These are phyloP conservation scores for Leontopithecus rosalia DNA, from an alignment of 2,797 vertebrate genomes.

Conservation along the genomic window DNA sequence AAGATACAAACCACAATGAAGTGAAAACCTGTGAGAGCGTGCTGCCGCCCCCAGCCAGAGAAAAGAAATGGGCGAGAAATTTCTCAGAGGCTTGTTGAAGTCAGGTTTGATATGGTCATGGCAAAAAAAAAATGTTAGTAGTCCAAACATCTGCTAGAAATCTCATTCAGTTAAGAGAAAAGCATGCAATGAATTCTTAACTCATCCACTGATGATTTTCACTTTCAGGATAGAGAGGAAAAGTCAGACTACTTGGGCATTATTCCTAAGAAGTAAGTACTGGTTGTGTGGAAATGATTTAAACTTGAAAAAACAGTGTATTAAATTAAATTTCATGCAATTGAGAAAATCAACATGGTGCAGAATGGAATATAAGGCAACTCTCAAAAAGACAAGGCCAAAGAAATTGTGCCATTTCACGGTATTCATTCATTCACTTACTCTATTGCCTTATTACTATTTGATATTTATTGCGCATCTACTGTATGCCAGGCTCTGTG, in stretches of 20 bases:
- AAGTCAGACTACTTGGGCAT: background rate
- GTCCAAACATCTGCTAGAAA: constrained; percentile 11
- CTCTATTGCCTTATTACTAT: background rate
- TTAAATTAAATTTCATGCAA: background rate
- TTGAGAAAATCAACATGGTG: background rate
- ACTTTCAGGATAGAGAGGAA: background rate
- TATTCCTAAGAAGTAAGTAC: background rate
- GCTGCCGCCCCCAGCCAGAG: background rate
- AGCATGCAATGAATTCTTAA: background rate
- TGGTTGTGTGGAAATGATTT: background rate
- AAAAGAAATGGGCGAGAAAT: background rate
- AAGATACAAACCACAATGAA: background rate
- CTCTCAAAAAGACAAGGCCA: background rate
- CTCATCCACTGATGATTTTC: background rate
- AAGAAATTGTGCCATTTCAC: background rate
- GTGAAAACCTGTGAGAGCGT: background rate
- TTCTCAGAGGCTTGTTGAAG: background rate
- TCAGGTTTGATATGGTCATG: background rate
- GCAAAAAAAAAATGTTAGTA: background rate
- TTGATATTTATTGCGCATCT: background rate
- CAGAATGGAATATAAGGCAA: background rate
- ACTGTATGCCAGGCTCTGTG: background rate
- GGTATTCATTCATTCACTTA: background rate
- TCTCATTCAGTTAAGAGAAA: constrained; percentile 10
- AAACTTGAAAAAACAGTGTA: background rate